These are phyloP conservation scores for Mico argentatus DNA, from an alignment of 2,797 vertebrate species.

Conservation along the genomic window DNA sequence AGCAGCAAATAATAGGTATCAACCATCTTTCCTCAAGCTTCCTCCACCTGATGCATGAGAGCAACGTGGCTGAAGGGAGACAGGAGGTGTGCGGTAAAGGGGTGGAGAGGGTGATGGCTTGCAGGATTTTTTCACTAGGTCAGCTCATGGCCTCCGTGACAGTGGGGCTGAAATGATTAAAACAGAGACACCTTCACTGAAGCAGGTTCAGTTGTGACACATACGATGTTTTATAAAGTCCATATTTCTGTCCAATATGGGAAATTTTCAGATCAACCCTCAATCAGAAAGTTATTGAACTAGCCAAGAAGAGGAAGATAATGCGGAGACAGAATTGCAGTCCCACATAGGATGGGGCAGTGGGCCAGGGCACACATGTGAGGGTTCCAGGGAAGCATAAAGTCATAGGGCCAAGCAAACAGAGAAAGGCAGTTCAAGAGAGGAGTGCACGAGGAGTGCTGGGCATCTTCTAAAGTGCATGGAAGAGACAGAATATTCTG, in stretches of 20 bases:
- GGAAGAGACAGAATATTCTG: neutral
- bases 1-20: neutral
- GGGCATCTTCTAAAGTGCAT: neutral
- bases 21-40: neutral
- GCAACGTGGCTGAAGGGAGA: neutral
- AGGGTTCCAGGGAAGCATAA: neutral
- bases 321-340: accelerated
- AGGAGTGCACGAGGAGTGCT: neutral
- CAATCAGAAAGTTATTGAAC: neutral
- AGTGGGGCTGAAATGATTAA: neutral
- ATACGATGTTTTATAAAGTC: neutral
- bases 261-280: neutral
- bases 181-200: neutral
- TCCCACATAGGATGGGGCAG: accelerated
- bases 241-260: neutral
- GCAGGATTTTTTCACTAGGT: neutral
- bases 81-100: accelerated
- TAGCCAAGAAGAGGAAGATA: neutral
- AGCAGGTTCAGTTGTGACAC: neutral
- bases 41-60: neutral
- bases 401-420: neutral
- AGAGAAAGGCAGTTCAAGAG: accelerated
- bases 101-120: neutral
- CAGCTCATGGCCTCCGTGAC: accelerated
- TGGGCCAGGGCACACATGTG: accelerated